Evolutionary conservation across 2,797 vertebrate species (phyloP), one percentile per base, ranked within the genome.

Genomic region (Anguilla pacifica): DNA sequence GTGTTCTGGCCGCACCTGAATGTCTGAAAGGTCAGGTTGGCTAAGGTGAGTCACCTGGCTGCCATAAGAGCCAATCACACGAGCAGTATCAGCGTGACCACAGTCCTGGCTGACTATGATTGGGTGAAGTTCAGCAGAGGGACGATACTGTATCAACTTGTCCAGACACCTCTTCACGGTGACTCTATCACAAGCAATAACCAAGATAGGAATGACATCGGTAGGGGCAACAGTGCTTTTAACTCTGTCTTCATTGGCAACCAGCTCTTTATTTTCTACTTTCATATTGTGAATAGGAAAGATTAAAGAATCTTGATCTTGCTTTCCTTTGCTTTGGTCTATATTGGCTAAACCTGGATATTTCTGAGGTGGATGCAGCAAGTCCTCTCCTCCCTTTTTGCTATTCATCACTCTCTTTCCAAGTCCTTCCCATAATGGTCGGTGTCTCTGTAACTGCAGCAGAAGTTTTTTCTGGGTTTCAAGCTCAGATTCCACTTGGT

Each of bases 81-180:
- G 92, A 0, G 97, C 97, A 0, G 98, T 99, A 61, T 98, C 98
- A 0, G 95, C 94, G 1, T 99, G 98, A 0, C 98, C 97, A 0
- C 98, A 99, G 91, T 99, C 98, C 93, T 99, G 98, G 90, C 98
- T 99, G 0, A 99, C 98, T 0, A 99, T 97, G 49, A 99, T 95
- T 2, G 98, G 98, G 72, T 97, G 92, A 0, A 93, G 96, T 7
- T 96, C 95, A 0, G 95, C 91, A 0, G 96, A 98, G 0, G 98
- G 97, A 0, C 98, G 97, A 90, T 98, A 98, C 0, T 96, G 96
- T 0, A 99, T 93, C 22, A 99, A 90, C 35, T 95, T 96, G 74
- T 99, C 98, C 0, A 99, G 91, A 89, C 98, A 98, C 0, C 98
- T 96, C 0, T 96, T 96, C 0, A 99, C 97, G 0, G 97, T 98